Conservation (phyloP, 2,113 vertebrate genomes). For the Stegostoma tigrinum region DNA sequence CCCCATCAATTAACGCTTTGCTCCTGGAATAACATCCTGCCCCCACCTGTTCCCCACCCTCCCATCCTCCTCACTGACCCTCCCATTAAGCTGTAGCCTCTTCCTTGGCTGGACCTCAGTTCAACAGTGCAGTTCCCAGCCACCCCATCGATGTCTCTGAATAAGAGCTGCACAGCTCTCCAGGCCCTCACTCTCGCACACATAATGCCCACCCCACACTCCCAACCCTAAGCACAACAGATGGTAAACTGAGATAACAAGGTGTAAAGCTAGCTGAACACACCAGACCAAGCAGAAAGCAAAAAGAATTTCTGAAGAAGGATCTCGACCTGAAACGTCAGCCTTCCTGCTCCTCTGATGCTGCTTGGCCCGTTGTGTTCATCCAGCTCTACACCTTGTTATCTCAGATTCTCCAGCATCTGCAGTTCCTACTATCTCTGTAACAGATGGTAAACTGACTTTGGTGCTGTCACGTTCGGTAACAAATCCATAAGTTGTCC, state of each 20-base stretch:
- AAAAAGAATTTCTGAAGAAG: too few relatives aligned
- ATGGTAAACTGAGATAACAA: background rate
- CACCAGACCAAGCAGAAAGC: too few relatives aligned
- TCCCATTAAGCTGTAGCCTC: background rate
- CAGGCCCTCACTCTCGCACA: background rate
- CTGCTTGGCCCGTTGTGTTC: too few relatives aligned
- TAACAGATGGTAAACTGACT: background rate
- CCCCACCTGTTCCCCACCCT: too few relatives aligned
- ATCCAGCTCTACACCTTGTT: too few relatives aligned
- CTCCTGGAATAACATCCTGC: too few relatives aligned
- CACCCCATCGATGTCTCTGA: background rate
- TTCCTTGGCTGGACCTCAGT: background rate
- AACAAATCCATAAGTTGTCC: background rate
- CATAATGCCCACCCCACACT: background rate
- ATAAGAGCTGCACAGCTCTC: background rate
- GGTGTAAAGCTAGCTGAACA: too few relatives aligned
- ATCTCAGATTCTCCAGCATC: too few relatives aligned
- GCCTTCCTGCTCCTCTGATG: too few relatives aligned
- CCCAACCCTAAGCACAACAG: background rate
- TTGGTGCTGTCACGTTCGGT: background rate
- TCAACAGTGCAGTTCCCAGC: background rate
- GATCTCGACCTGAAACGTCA: too few relatives aligned
- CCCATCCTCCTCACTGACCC: too few relatives aligned
- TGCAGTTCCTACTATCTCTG: too few relatives aligned
- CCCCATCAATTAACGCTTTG: background rate